Evolutionary conservation across 2,113 vertebrate genomes (phyloP).

Genomic region (Ceuthmochares aereus): DNA sequence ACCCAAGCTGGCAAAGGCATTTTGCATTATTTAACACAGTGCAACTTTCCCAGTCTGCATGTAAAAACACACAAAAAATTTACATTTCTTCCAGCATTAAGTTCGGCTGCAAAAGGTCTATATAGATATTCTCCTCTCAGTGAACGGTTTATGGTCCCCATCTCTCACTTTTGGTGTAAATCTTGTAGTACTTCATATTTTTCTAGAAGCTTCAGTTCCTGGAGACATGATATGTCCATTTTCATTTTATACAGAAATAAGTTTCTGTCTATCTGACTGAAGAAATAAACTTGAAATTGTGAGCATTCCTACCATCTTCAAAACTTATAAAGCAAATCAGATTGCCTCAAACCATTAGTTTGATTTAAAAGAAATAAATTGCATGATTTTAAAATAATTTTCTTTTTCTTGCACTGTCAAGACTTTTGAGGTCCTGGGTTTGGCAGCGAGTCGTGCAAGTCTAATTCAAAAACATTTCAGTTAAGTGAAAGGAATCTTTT

Average conservation of each 20-base stretch:
- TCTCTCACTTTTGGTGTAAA: background rate
- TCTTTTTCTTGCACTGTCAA: background rate
- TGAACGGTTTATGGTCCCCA: background rate
- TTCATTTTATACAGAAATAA: background rate
- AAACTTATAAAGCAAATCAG: background rate
- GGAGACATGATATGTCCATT: background rate
- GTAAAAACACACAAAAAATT: background rate
- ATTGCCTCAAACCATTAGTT: background rate
- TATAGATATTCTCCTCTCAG: background rate
- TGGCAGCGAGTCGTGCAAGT: background rate
- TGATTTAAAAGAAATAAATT: constrained; percentile 8
- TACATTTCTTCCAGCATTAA: background rate
- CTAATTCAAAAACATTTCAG: constrained; percentile 19
- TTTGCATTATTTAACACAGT: background rate
- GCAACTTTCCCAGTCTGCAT: background rate
- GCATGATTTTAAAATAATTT: background rate
- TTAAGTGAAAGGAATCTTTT: constrained; percentile 27
- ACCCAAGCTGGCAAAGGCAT: background rate
- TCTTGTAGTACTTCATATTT: background rate
- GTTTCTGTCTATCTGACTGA: background rate
- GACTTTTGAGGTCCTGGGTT: background rate
- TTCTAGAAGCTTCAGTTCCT: background rate
- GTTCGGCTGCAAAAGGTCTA: background rate
- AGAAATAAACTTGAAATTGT: background rate
- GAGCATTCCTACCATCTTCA: background rate